Conservation (phyloP, 1,140 invertebrate genomes). For the Cheumatopsyche charites region DNA sequence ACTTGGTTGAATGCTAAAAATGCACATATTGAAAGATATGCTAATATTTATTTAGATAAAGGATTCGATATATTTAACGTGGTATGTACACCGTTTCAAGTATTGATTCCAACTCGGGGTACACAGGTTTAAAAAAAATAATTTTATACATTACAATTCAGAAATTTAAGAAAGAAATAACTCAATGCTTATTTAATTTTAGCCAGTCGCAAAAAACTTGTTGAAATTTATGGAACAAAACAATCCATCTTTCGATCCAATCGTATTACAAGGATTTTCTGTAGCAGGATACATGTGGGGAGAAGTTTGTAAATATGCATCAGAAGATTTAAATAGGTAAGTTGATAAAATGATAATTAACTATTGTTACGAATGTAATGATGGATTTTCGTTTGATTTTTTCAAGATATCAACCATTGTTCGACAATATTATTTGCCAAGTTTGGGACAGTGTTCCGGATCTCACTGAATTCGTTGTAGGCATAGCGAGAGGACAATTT, state of each 20-base stretch:
- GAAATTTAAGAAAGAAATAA: too few species aligned
- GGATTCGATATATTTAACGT: constrained; percentile 28
- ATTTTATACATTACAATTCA: too few species aligned
- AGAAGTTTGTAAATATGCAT: neutral
- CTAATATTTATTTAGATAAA: constrained; percentile 18
- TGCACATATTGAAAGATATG: constrained; percentile 25
- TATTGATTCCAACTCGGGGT: constrained; percentile 1
- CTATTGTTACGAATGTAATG: neutral
- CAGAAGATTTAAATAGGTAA: constrained; percentile 15
- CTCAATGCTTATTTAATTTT: neutral
- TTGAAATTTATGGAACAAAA: constrained; percentile 29
- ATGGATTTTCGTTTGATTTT: neutral
- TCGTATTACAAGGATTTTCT: constrained; percentile 11
- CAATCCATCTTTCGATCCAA: neutral
- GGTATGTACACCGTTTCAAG: neutral
- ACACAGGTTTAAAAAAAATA: too few species aligned
- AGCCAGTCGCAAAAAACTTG: constrained; percentile 7
- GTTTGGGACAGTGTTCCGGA: constrained; percentile 26
- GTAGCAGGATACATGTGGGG: constrained; percentile 20
- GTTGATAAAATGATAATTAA: neutral
- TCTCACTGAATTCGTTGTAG: neutral
- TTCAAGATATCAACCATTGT: constrained; percentile 18
- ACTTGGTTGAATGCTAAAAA: constrained; percentile 33
- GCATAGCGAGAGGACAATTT: constrained; percentile 16
- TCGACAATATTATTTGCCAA: constrained; percentile 10